Conservation (phyloP, 23 tunicate genomes). For the Oikopleura albicans region DNA sequence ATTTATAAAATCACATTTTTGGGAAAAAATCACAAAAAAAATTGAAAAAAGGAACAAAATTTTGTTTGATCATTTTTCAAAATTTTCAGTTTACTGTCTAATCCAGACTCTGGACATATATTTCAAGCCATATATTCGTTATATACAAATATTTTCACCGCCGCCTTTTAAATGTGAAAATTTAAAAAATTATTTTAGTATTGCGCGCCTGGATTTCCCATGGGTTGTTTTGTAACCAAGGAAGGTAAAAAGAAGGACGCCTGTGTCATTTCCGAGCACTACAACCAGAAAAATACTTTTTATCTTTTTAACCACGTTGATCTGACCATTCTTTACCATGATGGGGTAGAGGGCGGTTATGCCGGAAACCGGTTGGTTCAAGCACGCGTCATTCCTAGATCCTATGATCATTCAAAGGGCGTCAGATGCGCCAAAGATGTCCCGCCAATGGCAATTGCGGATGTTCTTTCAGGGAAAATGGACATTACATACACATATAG, state of each 20-base stretch:
- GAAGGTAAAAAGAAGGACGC: conserved; percentile 10
- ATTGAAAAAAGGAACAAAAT: too few species aligned
- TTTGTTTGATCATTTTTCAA: too few species aligned
- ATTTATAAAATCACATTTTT: too few species aligned
- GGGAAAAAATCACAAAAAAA: too few species aligned
- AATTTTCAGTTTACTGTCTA: too few species aligned
- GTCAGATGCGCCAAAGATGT: neutral
- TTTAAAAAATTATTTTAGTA: neutral
- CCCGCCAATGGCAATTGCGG: neutral
- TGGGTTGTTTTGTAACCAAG: conserved; percentile 3
- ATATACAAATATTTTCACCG: too few species aligned
- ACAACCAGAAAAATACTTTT: neutral
- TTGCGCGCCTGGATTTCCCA: neutral
- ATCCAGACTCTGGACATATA: too few species aligned
- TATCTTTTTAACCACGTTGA: neutral
- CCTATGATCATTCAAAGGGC: neutral
- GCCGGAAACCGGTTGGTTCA: neutral
- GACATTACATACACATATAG: neutral
- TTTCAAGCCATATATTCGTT: too few species aligned
- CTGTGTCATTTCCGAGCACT: neutral
- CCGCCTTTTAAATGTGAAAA: too few species aligned
- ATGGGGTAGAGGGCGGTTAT: neutral
- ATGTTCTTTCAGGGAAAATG: neutral
- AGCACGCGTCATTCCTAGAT: neutral
- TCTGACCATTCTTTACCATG: neutral